Evolutionary conservation across 2,797 vertebrate species (phyloP), one percentile per base, ranked within the genome.

Genomic region (Scarus forsteni): DNA sequence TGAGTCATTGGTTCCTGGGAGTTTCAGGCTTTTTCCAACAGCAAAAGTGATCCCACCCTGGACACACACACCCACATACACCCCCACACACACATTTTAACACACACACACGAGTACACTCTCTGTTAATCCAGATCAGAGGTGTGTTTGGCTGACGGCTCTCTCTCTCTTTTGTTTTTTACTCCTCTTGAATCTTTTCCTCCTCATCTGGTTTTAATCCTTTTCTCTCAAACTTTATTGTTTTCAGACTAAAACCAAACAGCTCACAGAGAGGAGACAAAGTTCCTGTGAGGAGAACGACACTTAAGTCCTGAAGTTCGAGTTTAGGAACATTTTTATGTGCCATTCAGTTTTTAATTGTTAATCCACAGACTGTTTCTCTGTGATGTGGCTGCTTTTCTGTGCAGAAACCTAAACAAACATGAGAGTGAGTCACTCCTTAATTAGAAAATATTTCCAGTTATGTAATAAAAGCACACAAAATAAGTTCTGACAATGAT

Each of bases 1-100:
- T 89, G 87, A 85, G 77, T 89, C 83, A 89, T 81, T 74, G 50
- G 57, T 89, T 89, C 85, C 83, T 75, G 56, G 68, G 79, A 85
- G 81, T 79, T 80, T 68, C 62, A 39, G 49, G 12, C 16, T 75
- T 74, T 79, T 83, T 85, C 67, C 83, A 75, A 67, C 27, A 51
- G 69, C 9, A 49, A 43, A 77, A 77, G 67, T 44, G 56, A 79
- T 75, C 75, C 65, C 81, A 71, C 79, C 77, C 77, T 75, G 64
- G 42, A 68, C 46, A 19, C 38, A 46, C 39, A 35, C 57, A 46
- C 51, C 18, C 51, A 35, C 61, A 12, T 14, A 18, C 49, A 15
- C 12, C 6, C 27, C 13, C 51, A 8, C 12, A 46, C 39, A 60
- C 61, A 54, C 36, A 18, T 48, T 59, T 16, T 44, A 18, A 15